A percentile compares a stretch with the other conserved stretches of the same genome.
These are phyloP conservation scores for Chaunax sp. DNA, from an alignment of 2,797 vertebrate genomes.

Conservation along the genomic window DNA sequence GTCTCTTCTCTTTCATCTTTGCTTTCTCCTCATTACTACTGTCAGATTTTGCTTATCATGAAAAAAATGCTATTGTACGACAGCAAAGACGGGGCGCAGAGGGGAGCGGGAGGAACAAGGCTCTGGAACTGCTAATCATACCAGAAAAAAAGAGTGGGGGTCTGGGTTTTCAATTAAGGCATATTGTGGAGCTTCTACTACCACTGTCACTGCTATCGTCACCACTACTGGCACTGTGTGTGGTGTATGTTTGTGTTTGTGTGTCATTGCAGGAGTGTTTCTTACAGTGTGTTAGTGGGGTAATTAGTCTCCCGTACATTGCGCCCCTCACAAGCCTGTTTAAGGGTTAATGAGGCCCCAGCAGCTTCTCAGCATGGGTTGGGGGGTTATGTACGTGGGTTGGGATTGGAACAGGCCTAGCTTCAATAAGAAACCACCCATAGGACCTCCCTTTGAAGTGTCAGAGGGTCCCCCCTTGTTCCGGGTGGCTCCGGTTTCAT, in stretches of 20 bases:
- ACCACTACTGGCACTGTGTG: conserved; percentile 61
- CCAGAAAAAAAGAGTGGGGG: conserved; percentile 83
- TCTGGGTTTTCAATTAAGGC: conserved; percentile 95
- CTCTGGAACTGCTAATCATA: conserved; percentile 90
- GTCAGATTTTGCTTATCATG: conserved; percentile 72
- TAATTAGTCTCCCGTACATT: conserved; percentile 95
- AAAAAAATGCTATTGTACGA: conserved; percentile 70
- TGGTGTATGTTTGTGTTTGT: conserved; percentile 58
- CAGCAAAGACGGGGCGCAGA: conserved; percentile 43
- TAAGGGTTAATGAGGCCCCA: conserved; percentile 99
- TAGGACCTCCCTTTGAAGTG: conserved; percentile 99
- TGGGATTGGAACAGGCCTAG: conserved; percentile 83
- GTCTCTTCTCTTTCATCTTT: conserved; percentile 89
- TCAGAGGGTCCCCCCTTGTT: conserved; percentile 99
- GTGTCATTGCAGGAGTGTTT: conserved; percentile 43
- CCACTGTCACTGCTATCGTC: conserved; percentile 84
- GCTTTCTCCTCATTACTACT: conserved; percentile 83
- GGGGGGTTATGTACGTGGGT: conserved; percentile 82
- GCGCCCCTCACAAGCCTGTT: conserved; percentile 96
- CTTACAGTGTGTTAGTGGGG: conserved; percentile 77
- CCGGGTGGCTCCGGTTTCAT: conserved; percentile 99
- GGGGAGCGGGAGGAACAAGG: conserved; percentile 62
- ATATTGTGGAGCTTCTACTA: conserved; percentile 72
- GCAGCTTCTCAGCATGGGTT: conserved; percentile 92
- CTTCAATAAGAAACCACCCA: conserved; percentile 99